These are phyloP conservation scores for Adelosebastes latens DNA, from an alignment of 2,797 vertebrate species.

Conservation along the genomic window DNA sequence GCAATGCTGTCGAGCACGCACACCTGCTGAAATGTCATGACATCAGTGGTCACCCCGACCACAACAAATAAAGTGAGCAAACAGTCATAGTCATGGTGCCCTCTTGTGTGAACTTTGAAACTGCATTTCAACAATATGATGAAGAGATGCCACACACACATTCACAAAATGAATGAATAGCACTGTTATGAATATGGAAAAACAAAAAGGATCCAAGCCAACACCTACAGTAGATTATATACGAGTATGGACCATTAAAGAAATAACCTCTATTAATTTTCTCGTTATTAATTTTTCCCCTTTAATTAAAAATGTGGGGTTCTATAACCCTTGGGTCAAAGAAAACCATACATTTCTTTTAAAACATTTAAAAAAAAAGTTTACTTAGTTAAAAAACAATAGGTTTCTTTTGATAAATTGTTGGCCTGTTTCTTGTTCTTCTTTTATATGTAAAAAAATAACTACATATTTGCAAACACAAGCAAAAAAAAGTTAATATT, in stretches of 20 bases:
- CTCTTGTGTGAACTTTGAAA: constrained; percentile 62
- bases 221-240: background rate
- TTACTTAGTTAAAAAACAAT: background rate
- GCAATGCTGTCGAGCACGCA: background rate
- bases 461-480: background rate
- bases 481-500: background rate
- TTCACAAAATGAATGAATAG: background rate
- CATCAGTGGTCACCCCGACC: constrained; percentile 55
- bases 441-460: background rate
- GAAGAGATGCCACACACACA: background rate
- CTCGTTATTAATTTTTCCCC: background rate
- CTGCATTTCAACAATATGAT: background rate
- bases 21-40: constrained; percentile 43
- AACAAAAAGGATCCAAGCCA: background rate
- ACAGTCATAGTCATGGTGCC: constrained; percentile 50
- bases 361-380: background rate
- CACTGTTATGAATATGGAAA: background rate
- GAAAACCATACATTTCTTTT: background rate
- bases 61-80: constrained; percentile 63
- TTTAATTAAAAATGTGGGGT: background rate
- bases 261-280: background rate
- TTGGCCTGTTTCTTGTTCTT: background rate
- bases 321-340: background rate
- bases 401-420: background rate
- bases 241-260: background rate